Conservation (phyloP, 1,140 invertebrate species). For the Pseudomyrmex concolor region DNA sequence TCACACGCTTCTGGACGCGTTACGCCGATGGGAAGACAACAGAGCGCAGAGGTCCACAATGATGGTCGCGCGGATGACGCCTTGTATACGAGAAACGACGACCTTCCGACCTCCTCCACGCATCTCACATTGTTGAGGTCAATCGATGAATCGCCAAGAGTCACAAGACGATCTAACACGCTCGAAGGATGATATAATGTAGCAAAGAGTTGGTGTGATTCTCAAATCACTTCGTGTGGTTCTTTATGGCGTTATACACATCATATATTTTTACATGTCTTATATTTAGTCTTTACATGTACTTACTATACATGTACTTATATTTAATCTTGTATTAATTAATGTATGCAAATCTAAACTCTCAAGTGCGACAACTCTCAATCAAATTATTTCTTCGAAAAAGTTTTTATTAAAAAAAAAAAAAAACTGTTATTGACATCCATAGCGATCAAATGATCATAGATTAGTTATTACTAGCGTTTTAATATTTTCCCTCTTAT, state of each 20-base stretch:
- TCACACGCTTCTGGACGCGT: conserved; percentile 73
- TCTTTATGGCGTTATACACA: neutral
- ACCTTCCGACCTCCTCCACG: conserved; percentile 70
- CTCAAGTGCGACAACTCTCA: neutral
- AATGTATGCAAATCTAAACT: no score
- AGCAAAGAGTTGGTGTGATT: neutral
- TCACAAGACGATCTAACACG: neutral
- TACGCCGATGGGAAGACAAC: conserved; percentile 68
- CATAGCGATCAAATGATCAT: neutral
- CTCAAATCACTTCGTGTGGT: neutral
- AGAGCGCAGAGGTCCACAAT: conserved; percentile 56
- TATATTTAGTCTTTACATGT: neutral
- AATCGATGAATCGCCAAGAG: conserved; percentile 36
- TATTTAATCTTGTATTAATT: neutral
- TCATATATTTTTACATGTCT: neutral
- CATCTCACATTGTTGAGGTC: conserved; percentile 61
- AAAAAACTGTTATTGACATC: neutral
- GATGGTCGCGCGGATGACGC: conserved; percentile 59
- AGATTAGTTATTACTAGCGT: neutral
- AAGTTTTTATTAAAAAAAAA: neutral
- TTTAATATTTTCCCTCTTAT: neutral
- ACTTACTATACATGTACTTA: neutral
- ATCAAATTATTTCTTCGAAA: neutral
- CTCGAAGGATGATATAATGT: neutral
- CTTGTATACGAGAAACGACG: conserved; percentile 56